A percentile compares a stretch with the other conserved stretches of the same genome.
Evolutionary conservation across 2,113 vertebrate genomes (phyloP).

Genomic region (Aviceda subcristata): DNA sequence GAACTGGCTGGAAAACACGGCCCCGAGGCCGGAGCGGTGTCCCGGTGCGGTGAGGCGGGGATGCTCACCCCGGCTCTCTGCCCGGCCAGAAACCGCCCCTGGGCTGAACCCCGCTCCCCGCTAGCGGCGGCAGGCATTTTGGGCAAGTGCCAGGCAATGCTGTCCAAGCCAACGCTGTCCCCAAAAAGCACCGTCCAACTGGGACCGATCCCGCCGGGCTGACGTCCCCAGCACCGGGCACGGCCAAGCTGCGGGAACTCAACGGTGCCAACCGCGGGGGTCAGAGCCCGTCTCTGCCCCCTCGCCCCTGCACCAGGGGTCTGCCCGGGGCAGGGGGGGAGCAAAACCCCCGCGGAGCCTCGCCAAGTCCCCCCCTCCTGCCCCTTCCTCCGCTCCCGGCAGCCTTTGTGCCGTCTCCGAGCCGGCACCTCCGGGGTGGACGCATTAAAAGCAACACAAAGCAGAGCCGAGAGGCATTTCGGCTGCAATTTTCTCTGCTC

Average conservation of each 20-base stretch:
- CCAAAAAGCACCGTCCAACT: background rate
- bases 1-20: background rate
- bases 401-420: background rate
- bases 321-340: background rate
- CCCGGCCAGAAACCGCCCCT: background rate
- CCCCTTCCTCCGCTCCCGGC: background rate
- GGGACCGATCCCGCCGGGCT: background rate
- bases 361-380: background rate
- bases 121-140: background rate
- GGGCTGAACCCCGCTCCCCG: background rate
- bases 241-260: background rate
- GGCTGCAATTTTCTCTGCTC: constrained; percentile 62
- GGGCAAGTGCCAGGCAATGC: background rate
- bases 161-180: too few relatives aligned
- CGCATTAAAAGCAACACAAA: constrained; percentile 50
- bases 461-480: constrained; percentile 47
- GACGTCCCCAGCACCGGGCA: background rate
- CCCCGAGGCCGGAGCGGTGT: accelerated
- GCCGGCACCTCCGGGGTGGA: background rate
- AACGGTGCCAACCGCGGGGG: accelerated
- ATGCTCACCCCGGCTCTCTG: background rate
- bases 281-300: background rate
- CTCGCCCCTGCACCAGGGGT: accelerated
- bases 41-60: background rate
- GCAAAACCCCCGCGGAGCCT: accelerated